phyloP scores from a whole-genome alignment of 1,140 invertebrate genomes.

The Maconellicoccus hirsutus region DNA sequence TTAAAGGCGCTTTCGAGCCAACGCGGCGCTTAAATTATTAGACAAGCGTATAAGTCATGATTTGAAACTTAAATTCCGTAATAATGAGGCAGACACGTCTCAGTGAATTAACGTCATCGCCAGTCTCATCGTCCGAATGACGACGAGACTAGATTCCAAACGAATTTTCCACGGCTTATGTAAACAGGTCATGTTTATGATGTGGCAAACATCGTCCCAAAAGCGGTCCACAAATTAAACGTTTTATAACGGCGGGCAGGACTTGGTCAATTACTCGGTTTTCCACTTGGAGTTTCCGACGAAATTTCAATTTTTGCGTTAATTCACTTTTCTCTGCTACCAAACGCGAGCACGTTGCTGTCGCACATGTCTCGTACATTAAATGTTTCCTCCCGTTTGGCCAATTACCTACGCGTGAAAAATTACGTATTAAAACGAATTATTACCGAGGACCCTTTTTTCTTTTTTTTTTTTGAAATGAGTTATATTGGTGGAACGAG shows the following conservation, averaged over 20 bases:
- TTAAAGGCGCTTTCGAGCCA: too few species aligned
- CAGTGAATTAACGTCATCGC: neutral
- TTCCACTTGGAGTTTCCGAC: neutral
- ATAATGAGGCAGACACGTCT: neutral
- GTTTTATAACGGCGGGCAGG: neutral
- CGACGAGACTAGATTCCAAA: neutral
- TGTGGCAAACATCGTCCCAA: neutral
- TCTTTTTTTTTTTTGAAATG: too few species aligned
- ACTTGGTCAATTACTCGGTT: neutral
- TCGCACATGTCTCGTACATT: neutral
- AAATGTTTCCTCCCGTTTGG: neutral
- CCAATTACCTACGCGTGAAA: too few species aligned
- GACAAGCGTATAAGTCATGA: neutral
- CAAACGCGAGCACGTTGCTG: neutral
- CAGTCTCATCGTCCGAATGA: neutral
- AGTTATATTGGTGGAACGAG: too few species aligned
- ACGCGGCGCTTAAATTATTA: too few species aligned
- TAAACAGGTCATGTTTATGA: slow-evolving; percentile 5
- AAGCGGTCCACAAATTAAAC: neutral
- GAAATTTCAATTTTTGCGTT: slow-evolving; percentile 1
- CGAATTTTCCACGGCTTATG: neutral
- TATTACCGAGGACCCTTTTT: too few species aligned
- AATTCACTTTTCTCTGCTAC: neutral
- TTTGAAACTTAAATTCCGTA: neutral
- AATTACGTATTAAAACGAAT: too few species aligned